These are phyloP conservation scores for Fringilla coelebs DNA, from an alignment of 2,797 vertebrate species.

Conservation along the genomic window DNA sequence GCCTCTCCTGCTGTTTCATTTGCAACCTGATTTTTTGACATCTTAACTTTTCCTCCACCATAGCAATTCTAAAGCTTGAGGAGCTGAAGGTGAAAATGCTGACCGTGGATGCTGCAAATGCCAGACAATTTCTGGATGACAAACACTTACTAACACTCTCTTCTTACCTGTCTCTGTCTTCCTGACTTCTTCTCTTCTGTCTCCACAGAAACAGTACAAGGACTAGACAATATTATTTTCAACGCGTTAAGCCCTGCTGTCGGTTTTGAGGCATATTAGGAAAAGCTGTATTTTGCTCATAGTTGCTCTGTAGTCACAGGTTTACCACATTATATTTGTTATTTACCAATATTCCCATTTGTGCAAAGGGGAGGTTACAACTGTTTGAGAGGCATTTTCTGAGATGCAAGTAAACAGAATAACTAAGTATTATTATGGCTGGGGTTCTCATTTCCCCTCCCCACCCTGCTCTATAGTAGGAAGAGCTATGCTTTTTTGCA, in stretches of 20 bases:
- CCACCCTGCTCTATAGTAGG: background rate
- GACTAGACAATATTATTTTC: background rate
- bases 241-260: background rate
- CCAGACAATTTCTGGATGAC: background rate
- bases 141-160: background rate
- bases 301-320: background rate
- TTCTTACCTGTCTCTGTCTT: background rate
- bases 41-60: background rate
- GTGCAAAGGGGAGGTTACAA: background rate
- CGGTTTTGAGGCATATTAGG: background rate
- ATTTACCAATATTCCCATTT: background rate
- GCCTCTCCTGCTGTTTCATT: background rate
- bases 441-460: background rate
- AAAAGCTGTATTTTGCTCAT: background rate
- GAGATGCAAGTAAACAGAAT: background rate
- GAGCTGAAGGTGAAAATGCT: background rate
- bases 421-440: background rate
- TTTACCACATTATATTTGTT: background rate
- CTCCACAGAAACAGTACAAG: background rate
- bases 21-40: background rate
- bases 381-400: background rate
- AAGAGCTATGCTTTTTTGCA: background rate
- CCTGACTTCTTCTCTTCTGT: background rate
- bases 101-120: background rate
- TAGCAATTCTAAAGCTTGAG: background rate